These are phyloP conservation scores for Conus ventricosus DNA, from an alignment of 1,140 invertebrate genomes.

Conservation along the genomic window DNA sequence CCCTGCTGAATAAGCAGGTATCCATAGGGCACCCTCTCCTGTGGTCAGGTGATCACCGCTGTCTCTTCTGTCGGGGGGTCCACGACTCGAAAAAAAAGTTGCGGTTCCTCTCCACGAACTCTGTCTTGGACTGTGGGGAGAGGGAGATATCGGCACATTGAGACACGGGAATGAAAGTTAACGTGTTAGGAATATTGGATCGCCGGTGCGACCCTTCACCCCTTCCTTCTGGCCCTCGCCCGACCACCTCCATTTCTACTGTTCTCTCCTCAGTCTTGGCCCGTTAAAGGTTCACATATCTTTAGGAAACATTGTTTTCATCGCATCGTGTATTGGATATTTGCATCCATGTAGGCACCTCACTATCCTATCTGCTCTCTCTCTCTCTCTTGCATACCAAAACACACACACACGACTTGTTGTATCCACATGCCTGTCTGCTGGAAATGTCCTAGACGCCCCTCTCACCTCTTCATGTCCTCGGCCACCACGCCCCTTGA, in stretches of 20 bases:
- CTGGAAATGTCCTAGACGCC: no score
- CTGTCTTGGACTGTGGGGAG: conserved; percentile 66
- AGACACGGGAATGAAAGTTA: no score
- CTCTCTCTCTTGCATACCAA: no score
- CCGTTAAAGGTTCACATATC: no score
- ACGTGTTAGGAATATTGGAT: background rate
- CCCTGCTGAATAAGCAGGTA: conserved; percentile 67
- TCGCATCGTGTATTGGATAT: no score
- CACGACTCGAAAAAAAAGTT: conserved; percentile 65
- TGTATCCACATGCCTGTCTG: no score
- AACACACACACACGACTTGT: no score
- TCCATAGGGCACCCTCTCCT: conserved; percentile 64
- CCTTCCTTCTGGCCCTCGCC: background rate
- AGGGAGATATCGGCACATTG: no score
- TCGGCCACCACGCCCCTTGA: conserved; percentile 65
- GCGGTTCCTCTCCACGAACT: conserved; percentile 66
- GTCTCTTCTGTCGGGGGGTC: conserved; percentile 69
- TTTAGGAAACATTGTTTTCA: no score
- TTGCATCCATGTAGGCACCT: no score
- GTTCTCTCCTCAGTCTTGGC: background rate
- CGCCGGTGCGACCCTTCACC: background rate
- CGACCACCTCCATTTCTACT: background rate
- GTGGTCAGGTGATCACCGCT: conserved; percentile 70
- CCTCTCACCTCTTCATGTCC: conserved; percentile 13
- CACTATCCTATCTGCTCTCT: no score